phyloP scores from a whole-genome alignment of 1,140 invertebrate species.

The Bilobella aurantiaca region DNA sequence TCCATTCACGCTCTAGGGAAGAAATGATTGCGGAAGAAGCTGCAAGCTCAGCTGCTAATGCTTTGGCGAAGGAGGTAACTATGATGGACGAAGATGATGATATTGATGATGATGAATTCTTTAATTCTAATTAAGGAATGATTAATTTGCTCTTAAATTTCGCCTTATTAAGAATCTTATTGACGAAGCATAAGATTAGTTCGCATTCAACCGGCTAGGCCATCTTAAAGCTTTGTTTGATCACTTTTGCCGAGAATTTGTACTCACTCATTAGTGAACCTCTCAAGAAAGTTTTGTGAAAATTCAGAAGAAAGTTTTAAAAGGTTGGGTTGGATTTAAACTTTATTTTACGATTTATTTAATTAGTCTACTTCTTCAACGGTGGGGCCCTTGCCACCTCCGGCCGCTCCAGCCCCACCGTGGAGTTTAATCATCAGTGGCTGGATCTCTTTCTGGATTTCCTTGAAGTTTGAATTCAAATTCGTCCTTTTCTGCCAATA shows the following conservation, averaged over 20 bases:
- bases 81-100: too few relatives aligned
- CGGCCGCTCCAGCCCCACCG: conserved; percentile 20
- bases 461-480: conserved; percentile 40
- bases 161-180: too few relatives aligned
- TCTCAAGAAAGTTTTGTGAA: too few relatives aligned
- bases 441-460: conserved; percentile 39
- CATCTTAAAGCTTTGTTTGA: too few relatives aligned
- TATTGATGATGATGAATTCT: not conserved
- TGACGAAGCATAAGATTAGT: too few relatives aligned
- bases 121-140: too few relatives aligned
- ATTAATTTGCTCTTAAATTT: too few relatives aligned
- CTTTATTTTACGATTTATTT: not conserved
- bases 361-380: conserved; percentile 32
- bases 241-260: too few relatives aligned
- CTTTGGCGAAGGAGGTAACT: not conserved
- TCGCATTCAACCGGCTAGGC: too few relatives aligned
- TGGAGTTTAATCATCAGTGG: conserved; percentile 38
- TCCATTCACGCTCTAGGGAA: conserved; percentile 71
- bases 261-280: too few relatives aligned
- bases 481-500: conserved; percentile 44
- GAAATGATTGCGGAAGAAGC: conserved; percentile 22
- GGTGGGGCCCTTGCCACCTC: conserved; percentile 21
- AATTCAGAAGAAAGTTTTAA: not conserved
- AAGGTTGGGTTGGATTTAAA: not conserved
- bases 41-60: not conserved